A percentile compares a stretch with the other conserved stretches of the same genome.
phyloP scores from a whole-genome alignment of 2,113 vertebrate genomes.

The Aythya baeri region DNA sequence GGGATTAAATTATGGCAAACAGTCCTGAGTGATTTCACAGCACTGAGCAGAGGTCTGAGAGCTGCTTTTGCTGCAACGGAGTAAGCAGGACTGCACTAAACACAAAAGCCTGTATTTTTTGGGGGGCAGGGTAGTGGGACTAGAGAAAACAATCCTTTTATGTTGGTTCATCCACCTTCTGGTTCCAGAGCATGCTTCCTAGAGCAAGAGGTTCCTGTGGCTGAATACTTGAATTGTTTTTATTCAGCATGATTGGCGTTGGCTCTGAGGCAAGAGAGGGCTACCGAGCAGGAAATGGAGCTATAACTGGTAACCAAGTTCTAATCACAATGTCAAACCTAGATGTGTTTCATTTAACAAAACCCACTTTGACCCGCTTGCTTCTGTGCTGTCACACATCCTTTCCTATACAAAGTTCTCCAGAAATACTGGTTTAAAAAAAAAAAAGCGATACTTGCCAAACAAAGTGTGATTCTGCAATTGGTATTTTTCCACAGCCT shows the following conservation, averaged over 20 bases:
- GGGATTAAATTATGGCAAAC: background rate
- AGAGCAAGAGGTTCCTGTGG: background rate
- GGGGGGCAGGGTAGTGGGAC: background rate
- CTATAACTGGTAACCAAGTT: background rate
- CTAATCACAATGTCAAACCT: background rate
- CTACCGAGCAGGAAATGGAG: background rate
- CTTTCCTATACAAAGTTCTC: background rate
- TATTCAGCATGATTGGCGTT: background rate
- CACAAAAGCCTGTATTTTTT: background rate
- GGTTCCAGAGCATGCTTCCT: background rate
- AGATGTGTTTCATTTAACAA: background rate
- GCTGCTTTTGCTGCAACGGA: background rate
- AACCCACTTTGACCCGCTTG: background rate
- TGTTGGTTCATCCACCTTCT: background rate
- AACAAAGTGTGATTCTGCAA: background rate
- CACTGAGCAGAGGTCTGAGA: background rate
- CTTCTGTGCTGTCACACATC: background rate
- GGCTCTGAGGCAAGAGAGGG: background rate
- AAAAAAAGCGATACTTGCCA: background rate
- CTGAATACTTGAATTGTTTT: background rate
- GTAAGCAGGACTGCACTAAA: background rate
- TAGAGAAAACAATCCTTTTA: background rate
- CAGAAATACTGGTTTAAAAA: background rate
- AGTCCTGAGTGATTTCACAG: background rate
- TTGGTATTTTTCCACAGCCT: background rate